Evolutionary conservation across 2,797 vertebrate species (phyloP).

Genomic region (Oryzias sinensis): DNA sequence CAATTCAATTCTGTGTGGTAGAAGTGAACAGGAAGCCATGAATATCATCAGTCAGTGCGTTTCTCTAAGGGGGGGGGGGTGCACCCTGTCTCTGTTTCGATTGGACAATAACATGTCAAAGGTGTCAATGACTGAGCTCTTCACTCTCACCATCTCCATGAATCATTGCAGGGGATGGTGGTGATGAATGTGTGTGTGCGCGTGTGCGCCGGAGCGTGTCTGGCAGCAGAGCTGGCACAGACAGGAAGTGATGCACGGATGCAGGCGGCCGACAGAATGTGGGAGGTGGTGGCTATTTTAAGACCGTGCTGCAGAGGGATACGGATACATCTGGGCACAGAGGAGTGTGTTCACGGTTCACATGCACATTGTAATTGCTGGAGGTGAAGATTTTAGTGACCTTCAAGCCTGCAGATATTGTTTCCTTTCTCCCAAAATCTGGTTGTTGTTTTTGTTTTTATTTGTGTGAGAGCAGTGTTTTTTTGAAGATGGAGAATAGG

Average conservation of each 20-base stretch:
- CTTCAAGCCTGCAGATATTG: conserved; percentile 21
- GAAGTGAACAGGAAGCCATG: no score
- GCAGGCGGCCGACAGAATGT: conserved; percentile 34
- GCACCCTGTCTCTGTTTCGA: no score
- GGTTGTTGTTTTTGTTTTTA: conserved; percentile 13
- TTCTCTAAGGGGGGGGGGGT: no score
- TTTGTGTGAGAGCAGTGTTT: conserved; percentile 3
- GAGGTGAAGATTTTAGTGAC: conserved; percentile 22
- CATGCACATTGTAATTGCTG: conserved; percentile 28
- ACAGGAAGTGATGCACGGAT: conserved; percentile 65
- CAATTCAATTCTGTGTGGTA: no score
- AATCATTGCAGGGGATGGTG: conserved; percentile 14
- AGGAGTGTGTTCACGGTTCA: not conserved
- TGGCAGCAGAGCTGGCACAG: conserved; percentile 32
- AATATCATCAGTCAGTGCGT: no score
- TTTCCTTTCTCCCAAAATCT: conserved; percentile 7
- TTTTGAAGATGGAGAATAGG: conserved; percentile 8
- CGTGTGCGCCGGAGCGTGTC: conserved; percentile 15
- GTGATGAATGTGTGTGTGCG: conserved; percentile 21
- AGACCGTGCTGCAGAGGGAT: conserved; percentile 42
- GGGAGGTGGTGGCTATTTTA: conserved; percentile 67
- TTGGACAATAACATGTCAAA: not conserved
- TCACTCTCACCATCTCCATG: conserved; percentile 1
- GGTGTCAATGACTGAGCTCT: not conserved
- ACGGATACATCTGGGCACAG: conserved; percentile 43